Conservation (phyloP, 1,140 invertebrate species). For the Anoplophora glabripennis region DNA sequence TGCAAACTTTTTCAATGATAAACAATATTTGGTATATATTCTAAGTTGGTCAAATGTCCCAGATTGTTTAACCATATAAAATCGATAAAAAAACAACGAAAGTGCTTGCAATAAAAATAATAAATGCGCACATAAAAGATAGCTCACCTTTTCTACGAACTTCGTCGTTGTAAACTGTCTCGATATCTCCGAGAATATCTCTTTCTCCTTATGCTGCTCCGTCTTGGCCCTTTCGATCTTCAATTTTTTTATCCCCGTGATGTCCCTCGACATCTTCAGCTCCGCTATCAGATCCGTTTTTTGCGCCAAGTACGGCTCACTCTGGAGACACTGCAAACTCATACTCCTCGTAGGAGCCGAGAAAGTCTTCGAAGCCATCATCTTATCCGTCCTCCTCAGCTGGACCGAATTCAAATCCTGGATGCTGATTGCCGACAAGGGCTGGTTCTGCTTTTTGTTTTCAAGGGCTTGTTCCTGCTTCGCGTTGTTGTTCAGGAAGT, state of each 20-base stretch:
- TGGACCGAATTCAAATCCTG: slow-evolving; percentile 80
- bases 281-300: slow-evolving; percentile 88
- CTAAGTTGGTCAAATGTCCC: too few species aligned
- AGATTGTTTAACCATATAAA: too few species aligned
- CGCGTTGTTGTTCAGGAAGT: slow-evolving; percentile 5
- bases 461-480: slow-evolving; percentile 39
- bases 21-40: too few species aligned
- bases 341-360: slow-evolving; percentile 72
- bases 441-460: slow-evolving; percentile 60
- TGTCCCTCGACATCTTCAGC: slow-evolving; percentile 84
- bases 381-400: slow-evolving; percentile 70
- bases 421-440: slow-evolving; percentile 78
- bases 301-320: slow-evolving; percentile 68
- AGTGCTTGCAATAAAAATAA: neutral
- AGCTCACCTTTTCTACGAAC: slow-evolving; percentile 80
- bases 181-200: slow-evolving; percentile 76
- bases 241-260: slow-evolving; percentile 84
- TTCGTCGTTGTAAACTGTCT: slow-evolving; percentile 82
- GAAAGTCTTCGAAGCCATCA: slow-evolving; percentile 73
- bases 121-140: neutral
- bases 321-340: slow-evolving; percentile 67
- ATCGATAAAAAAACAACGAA: too few species aligned
- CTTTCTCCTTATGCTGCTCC: slow-evolving; percentile 75
- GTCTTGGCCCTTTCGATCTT: slow-evolving; percentile 82
- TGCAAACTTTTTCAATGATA: too few species aligned